phyloP scores from a whole-genome alignment of 2,113 vertebrate species.

The Ammodytes dubius region DNA sequence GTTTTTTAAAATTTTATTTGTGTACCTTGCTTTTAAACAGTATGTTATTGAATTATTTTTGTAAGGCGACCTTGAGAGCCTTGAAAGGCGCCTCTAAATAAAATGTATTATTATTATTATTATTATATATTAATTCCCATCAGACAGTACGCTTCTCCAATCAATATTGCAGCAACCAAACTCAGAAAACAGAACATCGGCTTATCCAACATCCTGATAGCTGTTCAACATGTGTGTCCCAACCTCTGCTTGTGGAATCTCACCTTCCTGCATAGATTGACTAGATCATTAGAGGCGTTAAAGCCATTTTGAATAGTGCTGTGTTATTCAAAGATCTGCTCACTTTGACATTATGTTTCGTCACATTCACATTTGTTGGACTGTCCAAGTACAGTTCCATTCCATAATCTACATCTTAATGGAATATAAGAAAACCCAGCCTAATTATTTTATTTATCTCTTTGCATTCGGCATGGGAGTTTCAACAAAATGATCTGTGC shows the following conservation, averaged over 20 bases:
- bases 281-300: conserved; percentile 2
- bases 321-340: too few relatives aligned
- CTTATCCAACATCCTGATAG: conserved; percentile 20
- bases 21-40: too few relatives aligned
- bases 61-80: too few relatives aligned
- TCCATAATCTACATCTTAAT: background rate
- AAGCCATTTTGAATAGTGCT: conserved; percentile 17
- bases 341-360: conserved; percentile 7
- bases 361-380: background rate
- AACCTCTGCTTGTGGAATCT: conserved; percentile 17
- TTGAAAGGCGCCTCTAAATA: too few relatives aligned
- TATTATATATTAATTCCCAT: too few relatives aligned
- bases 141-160: too few relatives aligned
- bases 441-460: background rate
- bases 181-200: conserved; percentile 3
- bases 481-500: too few relatives aligned
- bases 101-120: too few relatives aligned
- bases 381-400: background rate
- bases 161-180: conserved; percentile 52
- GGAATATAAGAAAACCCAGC: background rate
- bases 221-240: conserved; percentile 28
- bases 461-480: background rate
- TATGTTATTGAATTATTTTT: too few relatives aligned
- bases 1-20: too few relatives aligned
- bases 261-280: conserved; percentile 12